phyloP scores from a whole-genome alignment of 2,888 invertebrate genomes.

The Xestia c-nigrum region DNA sequence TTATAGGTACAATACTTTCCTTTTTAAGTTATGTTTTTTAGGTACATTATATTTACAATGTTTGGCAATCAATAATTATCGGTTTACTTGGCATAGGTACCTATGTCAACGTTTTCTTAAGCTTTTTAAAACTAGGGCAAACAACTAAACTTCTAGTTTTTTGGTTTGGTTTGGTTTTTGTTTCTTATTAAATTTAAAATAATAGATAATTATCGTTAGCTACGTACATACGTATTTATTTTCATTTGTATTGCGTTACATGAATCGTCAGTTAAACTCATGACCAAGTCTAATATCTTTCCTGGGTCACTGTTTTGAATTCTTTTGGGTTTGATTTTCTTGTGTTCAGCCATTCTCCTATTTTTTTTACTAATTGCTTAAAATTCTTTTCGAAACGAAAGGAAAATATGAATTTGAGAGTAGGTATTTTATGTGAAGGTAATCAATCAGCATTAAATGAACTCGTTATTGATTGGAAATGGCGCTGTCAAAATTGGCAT shows the following conservation, averaged over 20 bases:
- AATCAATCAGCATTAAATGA: neutral
- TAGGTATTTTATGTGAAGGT: neutral
- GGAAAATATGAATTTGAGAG: neutral
- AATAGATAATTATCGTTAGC: constrained; percentile 60
- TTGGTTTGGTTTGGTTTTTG: too few species aligned
- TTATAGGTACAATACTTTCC: neutral
- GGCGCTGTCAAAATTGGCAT: constrained; percentile 24
- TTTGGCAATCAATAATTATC: neutral
- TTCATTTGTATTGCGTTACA: constrained; percentile 89
- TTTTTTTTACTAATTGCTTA: neutral
- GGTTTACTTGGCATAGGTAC: neutral
- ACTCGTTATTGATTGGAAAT: constrained; percentile 4
- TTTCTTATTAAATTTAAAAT: too few species aligned
- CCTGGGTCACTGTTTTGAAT: constrained; percentile 90
- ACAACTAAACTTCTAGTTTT: neutral
- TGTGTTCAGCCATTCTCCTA: constrained; percentile 36
- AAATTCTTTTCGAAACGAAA: neutral
- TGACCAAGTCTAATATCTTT: constrained; percentile 89
- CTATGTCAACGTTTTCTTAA: neutral
- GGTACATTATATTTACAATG: too few species aligned
- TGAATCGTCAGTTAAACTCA: constrained; percentile 87
- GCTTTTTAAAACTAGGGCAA: neutral
- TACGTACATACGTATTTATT: constrained; percentile 91
- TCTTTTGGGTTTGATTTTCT: constrained; percentile 72
- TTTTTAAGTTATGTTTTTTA: neutral